Conservation (phyloP, 2,797 vertebrate species). For the Sebastes kiyomatsui region DNA sequence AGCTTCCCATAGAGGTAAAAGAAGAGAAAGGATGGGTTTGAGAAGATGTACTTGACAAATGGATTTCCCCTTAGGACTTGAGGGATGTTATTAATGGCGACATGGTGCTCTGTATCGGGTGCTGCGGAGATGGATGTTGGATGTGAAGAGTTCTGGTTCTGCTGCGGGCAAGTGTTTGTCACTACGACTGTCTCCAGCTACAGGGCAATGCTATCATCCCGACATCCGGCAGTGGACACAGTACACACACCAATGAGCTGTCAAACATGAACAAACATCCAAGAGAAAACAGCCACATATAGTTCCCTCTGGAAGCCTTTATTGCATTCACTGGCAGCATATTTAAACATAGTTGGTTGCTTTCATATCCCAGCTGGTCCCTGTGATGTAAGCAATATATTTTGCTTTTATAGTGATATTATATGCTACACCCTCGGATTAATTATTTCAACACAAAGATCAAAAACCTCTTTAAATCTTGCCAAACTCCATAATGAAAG, state of each 20-base stretch:
- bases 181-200: slow-evolving; percentile 19
- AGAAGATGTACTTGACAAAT: slow-evolving; percentile 39
- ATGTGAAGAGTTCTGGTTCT: slow-evolving; percentile 30
- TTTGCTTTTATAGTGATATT: background rate
- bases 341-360: background rate
- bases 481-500: background rate
- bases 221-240: slow-evolving; percentile 4
- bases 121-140: slow-evolving; percentile 43
- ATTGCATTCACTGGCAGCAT: background rate
- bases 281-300: slow-evolving; percentile 14
- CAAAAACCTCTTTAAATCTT: background rate
- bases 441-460: background rate
- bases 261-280: slow-evolving; percentile 42
- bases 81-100: slow-evolving; percentile 51
- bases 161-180: slow-evolving; percentile 45
- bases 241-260: slow-evolving; percentile 7
- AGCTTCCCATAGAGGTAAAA: background rate
- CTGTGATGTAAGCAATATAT: background rate
- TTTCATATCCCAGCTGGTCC: background rate
- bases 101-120: slow-evolving; percentile 9
- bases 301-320: background rate
- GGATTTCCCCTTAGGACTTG: slow-evolving; percentile 15
- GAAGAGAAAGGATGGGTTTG: slow-evolving; percentile 5
- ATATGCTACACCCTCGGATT: background rate
- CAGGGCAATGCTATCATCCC: slow-evolving; percentile 11